Base-by-base conservation (phyloP, 30 jellyfish, hydroid and myxozoan species). In the Mastigias papua region DNA sequence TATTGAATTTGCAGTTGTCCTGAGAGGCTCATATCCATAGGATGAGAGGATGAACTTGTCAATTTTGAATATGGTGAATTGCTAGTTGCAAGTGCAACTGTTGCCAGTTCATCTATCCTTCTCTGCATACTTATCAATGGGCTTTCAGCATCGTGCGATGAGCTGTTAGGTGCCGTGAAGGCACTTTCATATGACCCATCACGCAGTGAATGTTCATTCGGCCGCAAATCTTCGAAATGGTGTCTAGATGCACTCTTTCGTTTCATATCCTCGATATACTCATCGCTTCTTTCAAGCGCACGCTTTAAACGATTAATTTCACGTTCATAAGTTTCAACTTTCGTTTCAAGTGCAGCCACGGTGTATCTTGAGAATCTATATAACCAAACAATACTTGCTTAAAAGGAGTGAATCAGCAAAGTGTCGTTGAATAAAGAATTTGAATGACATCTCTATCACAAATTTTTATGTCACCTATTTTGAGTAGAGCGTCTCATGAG, bases 251-350 rank as follows among this genome's bases (percentile, higher is more conserved):
- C 17, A 35, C 37, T 69, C 27, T 58, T 77, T 1, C 78, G 72
- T 26, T 96, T 93, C 25, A 95, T 37, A 19, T 90, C 93, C 34
- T 95, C 99, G n/a, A 87, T 90, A 70, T 89, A 84, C 48, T 90
- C 97, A 48, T 95, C 99, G n/a, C 98, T 91, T 34, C 98, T 79
- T 50, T 95, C 92, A 37, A 95, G 76, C 1, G 98, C 98, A 68
- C 89, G 86, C 57, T 71, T 69, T 74, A 95, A 83, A 19, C 96
- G 97, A 22, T 74, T 93, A n/a, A 95, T 54, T 68, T 95, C 99
- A 31, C 97, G 86, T 46, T 95, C 99, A 60, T 90, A 90, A 63
- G 78, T 82, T 25, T 95, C 99, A 64, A 84, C 93, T 80, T 95
- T 95, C 15, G 98, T 95, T 70, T 95, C 98, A 29, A 95, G 70